Conservation (phyloP, 2,113 vertebrate species). For the Micronisus gabar region DNA sequence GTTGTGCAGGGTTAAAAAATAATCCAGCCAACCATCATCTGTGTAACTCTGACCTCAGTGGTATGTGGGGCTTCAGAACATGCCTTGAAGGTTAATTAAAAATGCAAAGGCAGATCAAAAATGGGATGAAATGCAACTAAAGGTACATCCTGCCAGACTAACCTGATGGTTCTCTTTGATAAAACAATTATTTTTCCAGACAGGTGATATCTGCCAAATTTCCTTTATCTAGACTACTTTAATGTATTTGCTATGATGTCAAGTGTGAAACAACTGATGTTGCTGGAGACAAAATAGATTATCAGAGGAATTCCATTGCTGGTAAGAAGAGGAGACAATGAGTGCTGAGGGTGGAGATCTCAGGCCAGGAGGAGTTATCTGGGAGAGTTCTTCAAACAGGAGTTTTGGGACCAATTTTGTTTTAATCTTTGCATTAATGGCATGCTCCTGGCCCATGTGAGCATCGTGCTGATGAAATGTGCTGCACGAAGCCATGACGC, state of each 20-base stretch:
- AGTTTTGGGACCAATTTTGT: background rate
- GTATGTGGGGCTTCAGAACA: background rate
- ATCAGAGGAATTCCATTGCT: background rate
- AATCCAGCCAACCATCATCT: background rate
- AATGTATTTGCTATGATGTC: constrained; percentile 46
- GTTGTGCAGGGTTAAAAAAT: constrained; percentile 18
- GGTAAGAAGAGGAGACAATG: background rate
- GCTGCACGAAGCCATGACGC: background rate
- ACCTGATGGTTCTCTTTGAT: constrained; percentile 33
- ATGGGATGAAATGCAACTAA: constrained; percentile 45
- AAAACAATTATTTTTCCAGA: constrained; percentile 60
- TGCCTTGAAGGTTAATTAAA: constrained; percentile 52
- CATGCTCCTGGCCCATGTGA: background rate
- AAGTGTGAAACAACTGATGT: constrained; percentile 29
- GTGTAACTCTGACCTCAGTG: constrained; percentile 31
- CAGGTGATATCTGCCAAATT: constrained; percentile 54
- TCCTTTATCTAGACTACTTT: constrained; percentile 45
- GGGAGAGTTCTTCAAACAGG: background rate
- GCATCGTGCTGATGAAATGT: background rate
- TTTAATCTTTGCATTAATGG: background rate
- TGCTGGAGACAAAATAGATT: constrained; percentile 19
- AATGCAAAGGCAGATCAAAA: constrained; percentile 47
- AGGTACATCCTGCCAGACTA: constrained; percentile 44
- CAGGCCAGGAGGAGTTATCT: background rate
- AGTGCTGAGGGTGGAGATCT: background rate